These are phyloP conservation scores for Carduelis carduelis DNA, from an alignment of 2,797 vertebrate species.

Conservation along the genomic window DNA sequence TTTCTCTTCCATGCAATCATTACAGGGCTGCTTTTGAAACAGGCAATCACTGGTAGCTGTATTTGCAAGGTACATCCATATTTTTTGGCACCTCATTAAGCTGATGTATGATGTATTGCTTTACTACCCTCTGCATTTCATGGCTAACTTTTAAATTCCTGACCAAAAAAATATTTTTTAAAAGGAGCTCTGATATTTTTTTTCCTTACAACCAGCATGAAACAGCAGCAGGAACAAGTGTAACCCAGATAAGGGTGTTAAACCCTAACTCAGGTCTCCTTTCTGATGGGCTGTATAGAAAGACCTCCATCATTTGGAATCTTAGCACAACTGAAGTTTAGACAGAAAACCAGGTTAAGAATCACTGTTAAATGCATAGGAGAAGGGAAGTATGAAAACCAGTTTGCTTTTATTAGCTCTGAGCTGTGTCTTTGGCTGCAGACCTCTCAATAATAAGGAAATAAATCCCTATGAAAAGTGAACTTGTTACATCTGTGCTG, in stretches of 20 bases:
- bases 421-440: not conserved
- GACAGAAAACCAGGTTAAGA: not conserved
- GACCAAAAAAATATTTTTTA: not conserved
- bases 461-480: not conserved
- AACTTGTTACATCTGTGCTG: not conserved
- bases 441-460: not conserved
- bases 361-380: not conserved
- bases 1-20: not conserved
- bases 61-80: not conserved
- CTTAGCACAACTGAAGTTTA: not conserved
- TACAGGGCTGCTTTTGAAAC: not conserved
- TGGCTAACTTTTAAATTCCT: not conserved
- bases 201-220: not conserved
- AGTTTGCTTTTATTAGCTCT: not conserved
- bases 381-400: not conserved
- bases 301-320: not conserved
- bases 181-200: not conserved
- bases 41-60: not conserved
- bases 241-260: not conserved
- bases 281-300: not conserved
- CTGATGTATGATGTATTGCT: not conserved
- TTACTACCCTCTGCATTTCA: not conserved
- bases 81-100: not conserved
- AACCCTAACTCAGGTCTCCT: not conserved
- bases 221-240: not conserved